A percentile compares a stretch with the other conserved stretches of the same genome.
Conservation (phyloP, 2,797 vertebrate genomes). For the Spizella passerina region DNA sequence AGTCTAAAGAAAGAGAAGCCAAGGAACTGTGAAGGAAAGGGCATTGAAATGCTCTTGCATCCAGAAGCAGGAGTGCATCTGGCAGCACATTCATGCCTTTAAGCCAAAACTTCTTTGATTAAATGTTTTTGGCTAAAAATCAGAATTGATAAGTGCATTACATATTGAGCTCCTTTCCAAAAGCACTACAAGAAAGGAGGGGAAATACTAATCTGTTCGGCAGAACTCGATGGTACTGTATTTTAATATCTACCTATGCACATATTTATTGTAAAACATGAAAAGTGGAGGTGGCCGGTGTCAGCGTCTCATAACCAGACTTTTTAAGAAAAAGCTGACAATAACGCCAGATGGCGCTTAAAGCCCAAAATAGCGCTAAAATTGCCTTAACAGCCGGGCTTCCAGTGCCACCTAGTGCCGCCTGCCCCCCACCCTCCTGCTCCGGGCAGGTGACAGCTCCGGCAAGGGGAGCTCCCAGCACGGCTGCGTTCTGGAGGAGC, state of each 20-base stretch:
- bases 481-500: not conserved
- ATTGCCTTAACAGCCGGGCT: not conserved
- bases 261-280: not conserved
- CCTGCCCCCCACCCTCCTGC: not conserved
- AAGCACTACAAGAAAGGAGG: not conserved
- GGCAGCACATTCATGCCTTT: not conserved
- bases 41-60: not conserved
- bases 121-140: not conserved
- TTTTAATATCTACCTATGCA: not conserved
- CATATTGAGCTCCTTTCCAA: not conserved
- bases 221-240: not conserved
- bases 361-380: not conserved
- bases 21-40: constrained; percentile 23
- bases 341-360: constrained; percentile 13
- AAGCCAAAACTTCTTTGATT: not conserved
- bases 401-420: constrained; percentile 47
- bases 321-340: not conserved
- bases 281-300: not conserved
- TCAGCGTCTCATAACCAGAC: not conserved
- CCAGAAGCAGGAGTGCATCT: not conserved
- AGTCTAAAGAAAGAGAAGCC: not conserved
- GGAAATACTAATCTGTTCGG: not conserved
- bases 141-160: not conserved
- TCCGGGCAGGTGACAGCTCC: rapidly evolving
- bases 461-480: not conserved